Evolutionary conservation across 2,113 vertebrate genomes (phyloP), one percentile per base, ranked within the genome.

Genomic region (Sardina pilchardus): DNA sequence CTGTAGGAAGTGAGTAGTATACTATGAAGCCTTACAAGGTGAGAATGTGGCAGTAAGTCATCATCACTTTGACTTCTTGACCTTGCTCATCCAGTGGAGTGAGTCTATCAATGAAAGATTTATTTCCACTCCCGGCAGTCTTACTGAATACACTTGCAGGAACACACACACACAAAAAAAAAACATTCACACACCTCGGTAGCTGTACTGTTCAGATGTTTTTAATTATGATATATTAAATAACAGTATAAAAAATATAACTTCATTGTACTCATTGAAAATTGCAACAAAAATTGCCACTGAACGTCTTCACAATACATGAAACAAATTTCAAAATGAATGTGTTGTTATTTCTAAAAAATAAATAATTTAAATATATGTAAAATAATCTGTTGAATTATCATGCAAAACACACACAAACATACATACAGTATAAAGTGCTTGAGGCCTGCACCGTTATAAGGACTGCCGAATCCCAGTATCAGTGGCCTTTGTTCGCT

Each of bases 31-130:
- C 71, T 63, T 59, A 44, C 21, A 88, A 81, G 83, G 81, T 50
- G 67, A 14, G 30, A 34, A 75, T 85, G 81, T 84, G 84, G 82
- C 86, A 88, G 83, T 81, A 83, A 63, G 24, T 63, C 30, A 36
- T 36, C 71, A 78, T 78, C 26, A 36, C 71, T 82, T 85, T 92
- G 87, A 82, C 85, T 86, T 83, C 81, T 21, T 56, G 78, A 88
- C 89, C 91, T 90, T 88, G 93, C 83, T 88, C 39, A 91, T 87
- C 92, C 86, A 90, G 92, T 90, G 89, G 86, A 88, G 90, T 84
- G 86, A 89, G 92, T 91, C 88, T 24, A 34, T 63, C 56, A 75
- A 42, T 56, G 82, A 81, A 87, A 87, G 71, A 88, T 85, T 85
- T 82, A 90, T 90, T 87, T 16, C 45, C 48, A 63, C 86, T 88